Conservation (phyloP, 1,140 invertebrate genomes). For the Galendromus occidentalis region DNA sequence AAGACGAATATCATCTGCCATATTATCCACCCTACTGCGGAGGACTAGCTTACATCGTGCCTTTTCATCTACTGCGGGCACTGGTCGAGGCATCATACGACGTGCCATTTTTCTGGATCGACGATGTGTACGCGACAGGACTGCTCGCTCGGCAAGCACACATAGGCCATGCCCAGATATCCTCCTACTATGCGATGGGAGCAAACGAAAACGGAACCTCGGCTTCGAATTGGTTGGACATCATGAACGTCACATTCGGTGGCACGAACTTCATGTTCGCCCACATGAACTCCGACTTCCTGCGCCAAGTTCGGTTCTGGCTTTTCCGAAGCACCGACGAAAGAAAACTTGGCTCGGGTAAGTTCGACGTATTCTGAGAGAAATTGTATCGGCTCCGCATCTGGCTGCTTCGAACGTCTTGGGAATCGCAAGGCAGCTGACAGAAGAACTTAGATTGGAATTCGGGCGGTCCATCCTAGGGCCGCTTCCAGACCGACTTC, state of each 20-base stretch:
- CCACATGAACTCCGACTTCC: neutral
- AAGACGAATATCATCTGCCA: slow-evolving; percentile 23
- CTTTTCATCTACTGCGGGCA: slow-evolving; percentile 21
- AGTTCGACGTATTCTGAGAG: neutral
- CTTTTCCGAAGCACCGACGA: neutral
- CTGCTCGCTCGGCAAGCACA: slow-evolving; percentile 19
- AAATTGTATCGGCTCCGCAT: no score
- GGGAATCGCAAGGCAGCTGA: no score
- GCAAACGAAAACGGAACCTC: neutral
- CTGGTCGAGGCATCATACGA: slow-evolving; percentile 22
- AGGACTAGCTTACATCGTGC: slow-evolving; percentile 26
- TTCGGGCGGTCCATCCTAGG: no score
- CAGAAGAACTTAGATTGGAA: no score
- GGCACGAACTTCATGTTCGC: neutral
- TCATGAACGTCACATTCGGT: neutral
- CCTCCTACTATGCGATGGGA: neutral
- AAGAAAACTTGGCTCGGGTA: neutral
- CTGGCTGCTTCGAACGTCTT: no score
- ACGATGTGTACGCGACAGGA: slow-evolving; percentile 30
- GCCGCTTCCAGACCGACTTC: no score
- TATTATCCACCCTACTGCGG: slow-evolving; percentile 28
- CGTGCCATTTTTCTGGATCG: slow-evolving; percentile 28
- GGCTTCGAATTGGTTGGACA: neutral
- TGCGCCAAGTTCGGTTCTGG: neutral
- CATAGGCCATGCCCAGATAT: neutral